phyloP scores from a whole-genome alignment of 2,797 vertebrate genomes.

The Odontamblyopus lacepedii region DNA sequence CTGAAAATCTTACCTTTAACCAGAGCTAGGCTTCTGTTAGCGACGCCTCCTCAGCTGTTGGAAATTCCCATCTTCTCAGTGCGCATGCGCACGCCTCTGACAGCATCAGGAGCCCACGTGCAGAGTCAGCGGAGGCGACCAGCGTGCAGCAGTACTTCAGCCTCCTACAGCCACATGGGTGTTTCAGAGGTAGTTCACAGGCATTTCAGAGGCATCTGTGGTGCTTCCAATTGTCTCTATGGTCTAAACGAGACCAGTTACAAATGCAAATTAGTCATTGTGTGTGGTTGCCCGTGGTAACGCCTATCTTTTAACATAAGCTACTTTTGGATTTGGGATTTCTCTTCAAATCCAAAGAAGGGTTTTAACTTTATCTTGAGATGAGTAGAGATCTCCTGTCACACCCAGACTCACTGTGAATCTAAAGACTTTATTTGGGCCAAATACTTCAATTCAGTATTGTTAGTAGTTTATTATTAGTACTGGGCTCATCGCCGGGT shows the following conservation, averaged over 20 bases:
- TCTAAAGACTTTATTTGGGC: no score
- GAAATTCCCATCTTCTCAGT: constrained; percentile 69
- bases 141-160: background rate
- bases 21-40: constrained; percentile 64
- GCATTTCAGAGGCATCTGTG: no score
- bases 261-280: background rate
- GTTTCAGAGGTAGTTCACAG: background rate
- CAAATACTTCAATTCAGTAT: no score
- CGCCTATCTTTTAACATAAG: background rate
- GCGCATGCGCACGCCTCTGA: constrained; percentile 72
- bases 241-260: background rate
- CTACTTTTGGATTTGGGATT: background rate
- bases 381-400: background rate
- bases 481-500: background rate
- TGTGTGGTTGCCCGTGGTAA: background rate
- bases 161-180: background rate
- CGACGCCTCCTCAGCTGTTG: constrained; percentile 75
- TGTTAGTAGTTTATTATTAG: no score
- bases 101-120: constrained; percentile 64
- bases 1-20: constrained; percentile 71
- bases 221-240: background rate
- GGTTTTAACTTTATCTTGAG: background rate
- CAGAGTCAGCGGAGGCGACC: constrained; percentile 13
- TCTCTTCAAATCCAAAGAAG: background rate
- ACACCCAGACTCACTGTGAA: background rate